Conservation (phyloP, 2,113 vertebrate genomes). For the Megalops atlanticus region DNA sequence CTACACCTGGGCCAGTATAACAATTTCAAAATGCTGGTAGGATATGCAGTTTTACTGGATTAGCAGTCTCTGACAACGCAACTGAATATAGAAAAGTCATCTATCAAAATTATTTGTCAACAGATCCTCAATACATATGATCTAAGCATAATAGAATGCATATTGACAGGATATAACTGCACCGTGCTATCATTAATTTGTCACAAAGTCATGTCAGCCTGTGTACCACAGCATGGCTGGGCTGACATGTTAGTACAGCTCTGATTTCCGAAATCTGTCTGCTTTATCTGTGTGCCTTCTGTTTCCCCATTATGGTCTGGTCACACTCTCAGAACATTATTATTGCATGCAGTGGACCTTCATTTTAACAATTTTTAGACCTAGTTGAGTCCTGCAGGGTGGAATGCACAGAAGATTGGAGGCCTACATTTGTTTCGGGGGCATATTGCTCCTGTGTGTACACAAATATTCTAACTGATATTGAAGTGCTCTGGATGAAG, state of each 20-base stretch:
- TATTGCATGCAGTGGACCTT: neutral
- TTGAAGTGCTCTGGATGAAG: too few species aligned
- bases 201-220: neutral
- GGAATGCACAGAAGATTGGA: too few species aligned
- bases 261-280: neutral
- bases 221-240: neutral
- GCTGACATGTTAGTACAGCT: neutral
- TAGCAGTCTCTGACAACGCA: neutral
- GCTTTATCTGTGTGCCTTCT: slow-evolving; percentile 6
- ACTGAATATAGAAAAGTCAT: neutral
- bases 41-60: neutral
- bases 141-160: too few species aligned
- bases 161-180: too few species aligned
- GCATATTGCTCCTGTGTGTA: neutral
- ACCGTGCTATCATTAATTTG: too few species aligned
- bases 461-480: too few species aligned
- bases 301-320: neutral
- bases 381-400: too few species aligned
- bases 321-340: neutral
- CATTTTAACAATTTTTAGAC: too few species aligned
- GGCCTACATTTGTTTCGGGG: too few species aligned
- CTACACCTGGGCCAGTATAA: neutral
- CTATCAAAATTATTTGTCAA: neutral
- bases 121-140: too few species aligned
- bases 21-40: neutral